A percentile compares a stretch with the other conserved stretches of the same genome.
Evolutionary conservation across 1,140 invertebrate species (phyloP).

Genomic region (Matsumurasca onukii): DNA sequence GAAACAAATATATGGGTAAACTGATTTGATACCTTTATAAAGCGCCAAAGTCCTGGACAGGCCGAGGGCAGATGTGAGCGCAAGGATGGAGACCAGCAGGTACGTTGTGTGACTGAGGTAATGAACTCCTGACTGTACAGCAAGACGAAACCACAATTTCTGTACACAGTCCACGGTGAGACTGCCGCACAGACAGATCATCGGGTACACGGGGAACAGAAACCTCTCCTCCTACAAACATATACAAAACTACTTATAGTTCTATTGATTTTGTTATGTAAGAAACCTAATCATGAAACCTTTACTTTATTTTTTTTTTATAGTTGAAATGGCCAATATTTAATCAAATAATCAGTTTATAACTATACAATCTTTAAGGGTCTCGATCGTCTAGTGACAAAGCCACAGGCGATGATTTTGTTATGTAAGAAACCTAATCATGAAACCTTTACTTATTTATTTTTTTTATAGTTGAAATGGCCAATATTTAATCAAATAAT

Average conservation of each 20-base stretch:
- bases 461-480: no score
- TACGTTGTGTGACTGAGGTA: conserved; percentile 74
- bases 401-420: no score
- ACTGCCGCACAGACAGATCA: conserved; percentile 85
- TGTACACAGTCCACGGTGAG: conserved; percentile 78
- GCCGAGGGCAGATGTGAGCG: conserved; percentile 59
- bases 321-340: background rate
- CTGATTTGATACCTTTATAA: conserved; percentile 51
- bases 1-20: no score
- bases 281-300: no score
- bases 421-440: no score
- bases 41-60: conserved; percentile 61
- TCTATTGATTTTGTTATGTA: no score
- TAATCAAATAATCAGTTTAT: background rate
- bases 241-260: background rate
- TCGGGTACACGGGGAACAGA: conserved; percentile 95
- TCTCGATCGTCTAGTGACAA: no score
- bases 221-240: conserved; percentile 78
- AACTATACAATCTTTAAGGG: no score
- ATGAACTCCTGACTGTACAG: conserved; percentile 59
- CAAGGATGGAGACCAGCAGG: conserved; percentile 64
- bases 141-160: conserved; percentile 70
- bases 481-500: no score
- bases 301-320: background rate
- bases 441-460: no score